A percentile compares a stretch with the other conserved stretches of the same genome.
phyloP scores from a whole-genome alignment of 2,113 vertebrate species.

The Mohoua ochrocephala region DNA sequence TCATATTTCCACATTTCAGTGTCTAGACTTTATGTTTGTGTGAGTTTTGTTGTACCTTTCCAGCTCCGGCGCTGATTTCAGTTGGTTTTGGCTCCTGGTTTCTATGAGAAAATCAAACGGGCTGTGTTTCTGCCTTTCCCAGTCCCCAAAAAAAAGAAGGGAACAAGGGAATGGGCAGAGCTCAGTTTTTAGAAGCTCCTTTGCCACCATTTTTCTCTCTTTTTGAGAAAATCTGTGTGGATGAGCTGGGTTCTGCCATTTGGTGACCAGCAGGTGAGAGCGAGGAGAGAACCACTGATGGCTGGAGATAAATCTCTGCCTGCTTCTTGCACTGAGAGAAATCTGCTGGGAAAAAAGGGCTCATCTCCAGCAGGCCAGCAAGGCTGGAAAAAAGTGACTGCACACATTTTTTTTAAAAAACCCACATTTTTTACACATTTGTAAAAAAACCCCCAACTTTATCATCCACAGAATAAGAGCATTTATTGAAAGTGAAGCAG shows the following conservation, averaged over 20 bases:
- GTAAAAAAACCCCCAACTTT: neutral
- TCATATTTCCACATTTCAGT: constrained; percentile 62
- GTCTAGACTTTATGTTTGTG: constrained; percentile 61
- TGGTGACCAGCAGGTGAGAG: neutral
- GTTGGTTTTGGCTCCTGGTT: constrained; percentile 54
- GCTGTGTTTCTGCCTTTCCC: constrained; percentile 3
- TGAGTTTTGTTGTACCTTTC: constrained; percentile 58
- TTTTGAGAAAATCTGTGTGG: neutral
- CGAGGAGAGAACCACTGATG: neutral
- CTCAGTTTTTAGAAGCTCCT: neutral
- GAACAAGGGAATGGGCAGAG: neutral
- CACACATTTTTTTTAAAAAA: accelerated
- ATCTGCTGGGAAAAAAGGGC: neutral
- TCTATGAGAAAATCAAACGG: constrained; percentile 14
- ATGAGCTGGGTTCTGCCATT: neutral
- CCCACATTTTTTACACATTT: neutral
- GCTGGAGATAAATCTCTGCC: neutral
- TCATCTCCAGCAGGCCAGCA: too few relatives aligned
- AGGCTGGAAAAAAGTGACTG: neutral
- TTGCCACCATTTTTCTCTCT: neutral
- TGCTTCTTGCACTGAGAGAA: neutral
- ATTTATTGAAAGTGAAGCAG: neutral
- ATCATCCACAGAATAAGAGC: neutral
- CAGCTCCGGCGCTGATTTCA: constrained; percentile 36
- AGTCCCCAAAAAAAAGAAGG: neutral